Conservation (phyloP, 2,113 vertebrate genomes). For the Argyrosomus japonicus region DNA sequence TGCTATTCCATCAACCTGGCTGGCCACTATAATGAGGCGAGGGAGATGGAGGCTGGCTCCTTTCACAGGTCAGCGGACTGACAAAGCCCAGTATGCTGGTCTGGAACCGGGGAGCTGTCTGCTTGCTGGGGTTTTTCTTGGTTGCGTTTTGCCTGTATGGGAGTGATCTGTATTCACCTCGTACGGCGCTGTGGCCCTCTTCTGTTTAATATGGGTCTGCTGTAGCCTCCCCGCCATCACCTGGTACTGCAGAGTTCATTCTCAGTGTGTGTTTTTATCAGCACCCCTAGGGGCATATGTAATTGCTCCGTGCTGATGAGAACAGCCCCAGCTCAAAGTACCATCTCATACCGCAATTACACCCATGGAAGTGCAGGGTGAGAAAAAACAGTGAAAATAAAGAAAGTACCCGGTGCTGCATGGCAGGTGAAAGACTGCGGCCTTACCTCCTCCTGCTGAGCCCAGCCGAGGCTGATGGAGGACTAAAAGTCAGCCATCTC, state of each 20-base stretch:
- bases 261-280: conserved; percentile 71
- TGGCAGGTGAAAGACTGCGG: conserved; percentile 37
- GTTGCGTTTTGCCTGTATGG: conserved; percentile 9
- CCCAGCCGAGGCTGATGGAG: conserved; percentile 12
- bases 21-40: conserved; percentile 58
- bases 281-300: conserved; percentile 57
- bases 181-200: neutral
- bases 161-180: conserved; percentile 68
- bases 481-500: conserved; percentile 66
- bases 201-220: conserved; percentile 67
- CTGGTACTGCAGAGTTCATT: conserved; percentile 67
- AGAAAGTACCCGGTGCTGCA: conserved; percentile 22
- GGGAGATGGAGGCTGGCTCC: conserved; percentile 68
- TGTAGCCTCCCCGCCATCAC: conserved; percentile 59
- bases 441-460: conserved; percentile 38
- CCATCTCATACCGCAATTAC: conserved; percentile 66
- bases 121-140: conserved; percentile 31
- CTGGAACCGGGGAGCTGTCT: conserved; percentile 45
- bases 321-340: conserved; percentile 59
- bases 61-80: conserved; percentile 70
- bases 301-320: conserved; percentile 75
- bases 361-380: conserved; percentile 12
- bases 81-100: conserved; percentile 57
- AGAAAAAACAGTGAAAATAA: conserved; percentile 25
- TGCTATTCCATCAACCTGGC: conserved; percentile 53